These are phyloP conservation scores for Cataglyphis altisquamis DNA, from an alignment of 2,888 invertebrate genomes.

Conservation along the genomic window DNA sequence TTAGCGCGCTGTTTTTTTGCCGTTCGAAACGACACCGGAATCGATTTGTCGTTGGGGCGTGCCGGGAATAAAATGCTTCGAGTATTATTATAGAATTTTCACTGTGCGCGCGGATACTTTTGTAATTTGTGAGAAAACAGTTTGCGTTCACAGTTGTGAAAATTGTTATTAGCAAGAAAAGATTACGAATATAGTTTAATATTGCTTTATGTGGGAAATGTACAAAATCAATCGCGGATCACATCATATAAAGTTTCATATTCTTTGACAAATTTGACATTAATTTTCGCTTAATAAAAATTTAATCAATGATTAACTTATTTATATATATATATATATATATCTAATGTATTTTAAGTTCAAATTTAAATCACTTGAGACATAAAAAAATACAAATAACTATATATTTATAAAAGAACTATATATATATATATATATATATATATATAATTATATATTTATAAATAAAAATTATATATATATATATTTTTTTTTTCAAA, in stretches of 20 bases:
- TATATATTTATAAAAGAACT: background rate
- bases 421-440: background rate
- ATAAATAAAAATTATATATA: no score
- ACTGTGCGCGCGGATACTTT: background rate
- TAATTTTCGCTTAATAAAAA: background rate
- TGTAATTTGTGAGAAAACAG: background rate
- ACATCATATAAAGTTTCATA: background rate
- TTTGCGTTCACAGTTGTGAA: background rate
- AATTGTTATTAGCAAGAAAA: background rate
- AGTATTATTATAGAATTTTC: constrained; percentile 15
- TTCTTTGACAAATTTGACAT: background rate
- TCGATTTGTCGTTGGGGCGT: constrained; percentile 27
- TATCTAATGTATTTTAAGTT: background rate
- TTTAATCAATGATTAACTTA: background rate
- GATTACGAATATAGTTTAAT: constrained; percentile 1
- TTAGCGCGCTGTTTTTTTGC: constrained; percentile 37
- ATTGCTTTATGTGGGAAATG: background rate
- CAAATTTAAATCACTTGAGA: background rate
- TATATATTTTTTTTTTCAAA: background rate
- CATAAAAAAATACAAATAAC: background rate
- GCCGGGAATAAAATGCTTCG: constrained; percentile 12
- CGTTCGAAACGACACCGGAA: background rate
- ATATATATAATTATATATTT: no score
- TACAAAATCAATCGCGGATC: background rate
- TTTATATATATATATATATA: background rate